These are phyloP conservation scores for Hypocryptadius cinnamomeus DNA, from an alignment of 2,113 vertebrate genomes.

Conservation along the genomic window DNA sequence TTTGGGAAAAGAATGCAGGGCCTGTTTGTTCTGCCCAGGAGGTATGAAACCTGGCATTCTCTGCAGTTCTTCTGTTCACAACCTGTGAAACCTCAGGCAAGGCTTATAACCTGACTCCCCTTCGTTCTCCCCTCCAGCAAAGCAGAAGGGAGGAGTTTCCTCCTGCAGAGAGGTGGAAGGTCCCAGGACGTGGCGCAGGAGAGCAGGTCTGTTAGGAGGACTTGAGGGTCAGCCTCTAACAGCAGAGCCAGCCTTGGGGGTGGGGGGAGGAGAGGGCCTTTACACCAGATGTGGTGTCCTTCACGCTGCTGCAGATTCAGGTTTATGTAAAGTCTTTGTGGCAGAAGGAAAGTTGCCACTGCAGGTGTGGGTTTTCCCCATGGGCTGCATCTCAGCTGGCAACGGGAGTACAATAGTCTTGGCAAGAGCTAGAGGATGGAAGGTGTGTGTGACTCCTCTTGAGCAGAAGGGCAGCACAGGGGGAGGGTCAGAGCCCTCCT, in stretches of 20 bases:
- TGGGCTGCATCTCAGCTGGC: neutral
- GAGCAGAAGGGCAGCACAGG: neutral
- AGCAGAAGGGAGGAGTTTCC: slow-evolving; percentile 33
- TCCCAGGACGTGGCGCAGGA: slow-evolving; percentile 22
- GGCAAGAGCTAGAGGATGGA: neutral
- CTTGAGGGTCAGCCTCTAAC: neutral
- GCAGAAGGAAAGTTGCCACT: neutral
- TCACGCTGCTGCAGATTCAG: neutral
- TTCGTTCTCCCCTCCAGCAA: slow-evolving; percentile 29
- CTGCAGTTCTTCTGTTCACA: slow-evolving; percentile 14
- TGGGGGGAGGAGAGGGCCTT: neutral
- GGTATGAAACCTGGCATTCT: neutral
- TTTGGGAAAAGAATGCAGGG: neutral
- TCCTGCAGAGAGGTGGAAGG: slow-evolving; percentile 44
- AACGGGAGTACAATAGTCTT: neutral
- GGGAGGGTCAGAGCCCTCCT: neutral
- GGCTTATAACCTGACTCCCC: slow-evolving; percentile 17
- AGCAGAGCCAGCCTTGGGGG: neutral
- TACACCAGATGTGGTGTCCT: neutral
- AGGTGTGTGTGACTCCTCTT: neutral
- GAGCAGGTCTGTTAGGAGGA: slow-evolving; percentile 44
- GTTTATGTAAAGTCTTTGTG: neutral
- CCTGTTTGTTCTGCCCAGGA: neutral
- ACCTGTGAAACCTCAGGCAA: slow-evolving; percentile 1
- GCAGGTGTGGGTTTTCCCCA: neutral